phyloP scores from a whole-genome alignment of 64 coral and sea anemone genomes.

The Dendrophyllia cribrosa region DNA sequence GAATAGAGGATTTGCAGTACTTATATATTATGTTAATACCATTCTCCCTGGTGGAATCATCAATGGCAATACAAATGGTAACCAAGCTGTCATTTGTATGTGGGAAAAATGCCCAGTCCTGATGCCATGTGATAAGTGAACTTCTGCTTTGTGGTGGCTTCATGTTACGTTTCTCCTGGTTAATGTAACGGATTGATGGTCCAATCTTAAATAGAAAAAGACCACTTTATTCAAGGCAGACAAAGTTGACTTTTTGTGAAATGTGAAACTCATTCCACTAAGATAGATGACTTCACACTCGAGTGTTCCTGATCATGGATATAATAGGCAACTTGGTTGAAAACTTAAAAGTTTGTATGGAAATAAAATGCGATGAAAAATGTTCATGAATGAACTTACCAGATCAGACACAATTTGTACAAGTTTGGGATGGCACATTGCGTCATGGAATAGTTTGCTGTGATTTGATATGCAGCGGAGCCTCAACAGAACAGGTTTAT shows the following conservation, averaged over 20 bases:
- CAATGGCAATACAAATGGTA: conserved; percentile 6
- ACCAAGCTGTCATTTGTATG: conserved; percentile 42
- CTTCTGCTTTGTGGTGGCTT: conserved; percentile 3
- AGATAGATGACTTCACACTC: conserved; percentile 53
- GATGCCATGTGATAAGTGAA: conserved; percentile 32
- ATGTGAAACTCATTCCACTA: background rate
- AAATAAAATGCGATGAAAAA: no score
- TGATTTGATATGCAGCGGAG: conserved; percentile 12
- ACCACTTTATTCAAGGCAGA: background rate
- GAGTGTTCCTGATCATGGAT: background rate
- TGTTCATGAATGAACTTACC: background rate
- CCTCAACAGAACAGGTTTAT: background rate
- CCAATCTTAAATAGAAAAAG: conserved; percentile 4
- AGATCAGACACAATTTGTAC: conserved; percentile 5
- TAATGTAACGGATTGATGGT: conserved; percentile 2
- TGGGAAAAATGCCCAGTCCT: conserved; percentile 45
- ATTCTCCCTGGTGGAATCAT: conserved; percentile 33
- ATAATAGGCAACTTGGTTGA: no score
- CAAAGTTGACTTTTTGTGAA: no score
- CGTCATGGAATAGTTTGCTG: background rate
- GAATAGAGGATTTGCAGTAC: no score
- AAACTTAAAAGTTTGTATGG: no score
- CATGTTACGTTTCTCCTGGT: conserved; percentile 46
- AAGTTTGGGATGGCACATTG: background rate
- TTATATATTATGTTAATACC: background rate